A percentile compares a stretch with the other conserved stretches of the same genome.
Evolutionary conservation across 2,888 invertebrate species (phyloP).

Genomic region (Itoplectis maculator): DNA sequence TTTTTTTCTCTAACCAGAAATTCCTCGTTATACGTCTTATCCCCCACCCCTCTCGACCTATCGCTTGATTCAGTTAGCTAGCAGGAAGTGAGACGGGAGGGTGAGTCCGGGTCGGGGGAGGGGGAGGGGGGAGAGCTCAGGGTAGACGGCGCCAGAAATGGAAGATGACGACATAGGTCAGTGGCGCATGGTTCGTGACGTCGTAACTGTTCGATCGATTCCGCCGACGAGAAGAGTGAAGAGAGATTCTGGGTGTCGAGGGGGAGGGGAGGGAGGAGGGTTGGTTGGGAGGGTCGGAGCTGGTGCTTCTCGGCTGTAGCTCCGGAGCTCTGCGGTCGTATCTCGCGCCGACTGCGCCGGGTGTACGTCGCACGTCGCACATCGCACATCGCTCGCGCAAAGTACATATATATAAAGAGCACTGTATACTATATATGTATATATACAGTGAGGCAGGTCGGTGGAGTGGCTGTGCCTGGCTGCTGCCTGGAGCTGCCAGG

Average conservation of each 20-base stretch:
- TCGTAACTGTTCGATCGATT: slow-evolving; percentile 42
- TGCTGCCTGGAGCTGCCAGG: slow-evolving; percentile 10
- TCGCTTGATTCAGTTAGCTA: neutral
- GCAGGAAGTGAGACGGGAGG: no score
- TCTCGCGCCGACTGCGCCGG: slow-evolving; percentile 16
- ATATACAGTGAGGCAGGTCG: slow-evolving; percentile 13
- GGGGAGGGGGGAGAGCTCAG: no score
- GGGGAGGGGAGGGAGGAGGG: neutral
- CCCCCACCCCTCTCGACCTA: no score
- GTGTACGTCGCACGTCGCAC: slow-evolving; percentile 27
- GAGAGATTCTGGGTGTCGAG: no score
- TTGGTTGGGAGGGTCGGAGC: no score
- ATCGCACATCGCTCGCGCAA: slow-evolving; percentile 28
- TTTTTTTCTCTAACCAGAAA: neutral
- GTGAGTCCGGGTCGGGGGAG: no score
- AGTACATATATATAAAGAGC: slow-evolving; percentile 9
- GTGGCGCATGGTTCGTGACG: slow-evolving; percentile 34
- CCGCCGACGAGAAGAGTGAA: slow-evolving; percentile 11
- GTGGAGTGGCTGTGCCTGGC: slow-evolving; percentile 9
- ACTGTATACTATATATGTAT: neutral
- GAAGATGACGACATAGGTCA: slow-evolving; percentile 20
- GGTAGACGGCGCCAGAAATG: neutral
- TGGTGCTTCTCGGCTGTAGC: slow-evolving; percentile 17
- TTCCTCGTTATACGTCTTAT: neutral
- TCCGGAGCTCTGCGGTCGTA: slow-evolving; percentile 29